Base-by-base conservation (phyloP, 2,888 invertebrate species). In the Thymelicus sylvestris region DNA sequence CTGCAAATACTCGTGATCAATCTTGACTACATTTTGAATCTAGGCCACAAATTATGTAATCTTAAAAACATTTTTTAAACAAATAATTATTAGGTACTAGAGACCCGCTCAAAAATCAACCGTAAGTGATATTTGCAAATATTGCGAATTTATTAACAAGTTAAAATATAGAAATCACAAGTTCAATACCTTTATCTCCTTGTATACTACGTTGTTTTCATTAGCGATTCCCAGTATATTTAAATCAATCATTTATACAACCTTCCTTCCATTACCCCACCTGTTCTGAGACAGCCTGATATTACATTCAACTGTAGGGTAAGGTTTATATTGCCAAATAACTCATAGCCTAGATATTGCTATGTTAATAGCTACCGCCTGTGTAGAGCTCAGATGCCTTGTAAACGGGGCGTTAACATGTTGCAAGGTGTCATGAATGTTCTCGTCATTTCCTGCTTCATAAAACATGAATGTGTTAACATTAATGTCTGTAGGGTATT, bases 381-480 rank as follows among this genome's bases (percentile, higher is more conserved):
- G 39, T 67, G 62, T 62, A 64, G 47, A 62, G 55, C 19, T 67
- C 31, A 64, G 59, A 60, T 52, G 41, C 50, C 60, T 67, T 67
- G 52, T 67, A 73, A 73, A 72, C 72, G 67, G 72, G 60, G 69
- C 73, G 71, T 73, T 66, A 70, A 73, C 71, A 44, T 61, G 69
- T 74, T 74, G 67, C 77, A 79, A 81, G 78, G 79, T 83, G 84
- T 83, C 82, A 78, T 79, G 74, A 79, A 79, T 79, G 77, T 79
- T 79, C 76, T 75, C 77, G 78, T 80, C 75, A 79, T 78, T 86
- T 88, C 84, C 87, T 84, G 82, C 77, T 81, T 79, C 76, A 71
- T 72, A 69, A 74, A 66, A 66, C 59, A 55, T 13, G 44, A 66
- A 15, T 57, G 57, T 57, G 57, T 57, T 4, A 31, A 57, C 57